Evolutionary conservation across 2,888 invertebrate genomes (phyloP), one percentile per base, ranked within the genome.

Genomic region (Chrysotoxum bicinctum): DNA sequence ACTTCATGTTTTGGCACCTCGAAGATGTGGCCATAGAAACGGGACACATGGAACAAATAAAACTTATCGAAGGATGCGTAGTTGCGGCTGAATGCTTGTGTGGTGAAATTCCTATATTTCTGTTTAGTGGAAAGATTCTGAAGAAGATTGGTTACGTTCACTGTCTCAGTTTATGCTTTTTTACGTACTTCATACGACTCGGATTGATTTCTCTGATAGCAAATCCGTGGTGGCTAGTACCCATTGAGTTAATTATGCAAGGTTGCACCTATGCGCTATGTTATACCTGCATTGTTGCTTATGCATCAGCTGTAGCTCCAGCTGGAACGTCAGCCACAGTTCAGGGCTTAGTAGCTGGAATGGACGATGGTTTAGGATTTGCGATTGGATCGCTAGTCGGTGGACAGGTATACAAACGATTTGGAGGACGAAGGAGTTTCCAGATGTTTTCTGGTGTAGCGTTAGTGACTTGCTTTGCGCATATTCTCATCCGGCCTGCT

Each of bases 251-350:
- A 0, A 91, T 96, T 69, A 94, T 96, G 93, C 97, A 97, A 91
- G 97, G 98, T 0, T 95, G 97, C 0, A 96, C 97, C 0, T 98
- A 97, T 91, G 98, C 97, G 0, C 92, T 97, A 0, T 96, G 96
- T 88, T 97, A 97, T 90, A 94, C 96, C 0, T 95, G 95, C 0
- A 96, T 97, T 83, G 97, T 97, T 19, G 94, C 94, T 0, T 95
- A 95, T 88, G 95, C 95, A 2, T 94, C 94, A 0, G 93, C 93
- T 1, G 94, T 95, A 4, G 94, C 95, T 0, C 95, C 95, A 0
- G 94, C 94, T 0, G 96, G 97, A 0, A 95, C 96, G 76, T 96
- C 96, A 5, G 97, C 97, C 8, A 97, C 97, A 0, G 95, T 97
- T 77, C 97, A 97, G 90, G 97, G 97, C 0, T 94, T 97, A 32